Evolutionary conservation across 2,797 vertebrate genomes (phyloP).

Genomic region (Molossus alvarezi): DNA sequence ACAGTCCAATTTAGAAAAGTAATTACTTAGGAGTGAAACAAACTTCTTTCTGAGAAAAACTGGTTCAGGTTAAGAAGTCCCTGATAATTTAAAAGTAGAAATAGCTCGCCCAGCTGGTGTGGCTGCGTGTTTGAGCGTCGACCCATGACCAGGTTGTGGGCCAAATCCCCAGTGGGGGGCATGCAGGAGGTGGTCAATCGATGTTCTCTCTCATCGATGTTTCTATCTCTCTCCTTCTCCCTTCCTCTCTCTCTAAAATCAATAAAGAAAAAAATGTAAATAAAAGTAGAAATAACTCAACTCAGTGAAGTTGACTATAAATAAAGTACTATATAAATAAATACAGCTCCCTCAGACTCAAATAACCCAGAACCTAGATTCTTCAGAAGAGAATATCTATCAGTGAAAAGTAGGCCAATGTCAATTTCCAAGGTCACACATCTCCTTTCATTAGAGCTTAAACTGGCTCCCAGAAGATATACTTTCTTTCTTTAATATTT

Average conservation of each 20-base stretch:
- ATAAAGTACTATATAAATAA: background rate
- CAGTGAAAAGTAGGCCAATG: background rate
- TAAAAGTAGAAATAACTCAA: slow-evolving; percentile 44
- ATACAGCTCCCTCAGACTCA: slow-evolving; percentile 11
- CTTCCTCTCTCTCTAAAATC: no score
- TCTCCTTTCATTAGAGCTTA: slow-evolving; percentile 4
- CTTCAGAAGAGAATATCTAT: background rate
- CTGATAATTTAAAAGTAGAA: slow-evolving; percentile 59
- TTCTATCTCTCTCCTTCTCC: no score
- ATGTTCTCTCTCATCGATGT: no score
- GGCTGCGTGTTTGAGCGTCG: no score
- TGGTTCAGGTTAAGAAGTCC: background rate
- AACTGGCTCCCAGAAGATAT: background rate
- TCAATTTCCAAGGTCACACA: background rate
- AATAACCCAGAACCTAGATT: slow-evolving; percentile 33
- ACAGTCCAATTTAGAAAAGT: background rate
- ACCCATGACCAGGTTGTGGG: no score
- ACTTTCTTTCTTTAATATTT: background rate
- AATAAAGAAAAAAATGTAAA: no score
- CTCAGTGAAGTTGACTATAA: background rate
- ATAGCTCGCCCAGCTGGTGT: background rate
- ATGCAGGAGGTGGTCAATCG: no score
- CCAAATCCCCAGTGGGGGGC: no score
- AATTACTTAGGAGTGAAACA: slow-evolving; percentile 34
- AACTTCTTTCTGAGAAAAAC: background rate